Conservation (phyloP, 2,797 vertebrate genomes). For the Merluccius polli region DNA sequence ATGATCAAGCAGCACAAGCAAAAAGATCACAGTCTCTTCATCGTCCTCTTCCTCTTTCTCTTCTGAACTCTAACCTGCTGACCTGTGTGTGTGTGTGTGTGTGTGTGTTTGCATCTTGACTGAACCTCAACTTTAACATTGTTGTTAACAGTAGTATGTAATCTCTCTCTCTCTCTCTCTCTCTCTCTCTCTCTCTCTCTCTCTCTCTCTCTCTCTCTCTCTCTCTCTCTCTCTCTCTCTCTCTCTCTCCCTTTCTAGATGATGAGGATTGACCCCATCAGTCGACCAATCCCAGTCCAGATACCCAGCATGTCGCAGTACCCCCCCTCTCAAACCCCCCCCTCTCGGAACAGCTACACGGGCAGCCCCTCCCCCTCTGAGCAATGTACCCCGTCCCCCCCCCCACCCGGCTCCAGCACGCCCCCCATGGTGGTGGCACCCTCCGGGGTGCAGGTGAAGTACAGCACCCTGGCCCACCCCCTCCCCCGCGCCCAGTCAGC, state of each 20-base stretch:
- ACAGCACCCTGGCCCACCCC: conserved; percentile 86
- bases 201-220: conserved; percentile 1
- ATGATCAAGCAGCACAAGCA: background rate
- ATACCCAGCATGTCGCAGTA: conserved; percentile 62
- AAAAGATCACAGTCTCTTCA: too few species aligned
- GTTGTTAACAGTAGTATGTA: conserved; percentile 1
- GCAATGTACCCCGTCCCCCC: conserved; percentile 63
- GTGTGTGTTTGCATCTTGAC: conserved; percentile 22
- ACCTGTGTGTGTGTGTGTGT: background rate
- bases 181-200: conserved; percentile 7
- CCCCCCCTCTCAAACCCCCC: conserved; percentile 69
- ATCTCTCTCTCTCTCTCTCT: conserved; percentile 10
- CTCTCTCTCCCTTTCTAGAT: conserved; percentile 44
- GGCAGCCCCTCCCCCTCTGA: conserved; percentile 65
- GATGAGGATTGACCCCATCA: conserved; percentile 76
- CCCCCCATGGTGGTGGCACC: conserved; percentile 56
- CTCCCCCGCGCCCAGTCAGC: conserved; percentile 69
- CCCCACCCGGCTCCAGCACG: conserved; percentile 42
- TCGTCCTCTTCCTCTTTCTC: too few species aligned
- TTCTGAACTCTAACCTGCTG: too few species aligned
- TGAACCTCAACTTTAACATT: background rate
- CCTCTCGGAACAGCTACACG: conserved; percentile 72
- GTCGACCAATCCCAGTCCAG: conserved; percentile 79
- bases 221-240: conserved; percentile 3
- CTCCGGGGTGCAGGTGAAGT: conserved; percentile 72